A percentile compares a stretch with the other conserved stretches of the same genome.
Evolutionary conservation across 2,888 invertebrate genomes (phyloP).

Genomic region (Amblyjoppa proteus): DNA sequence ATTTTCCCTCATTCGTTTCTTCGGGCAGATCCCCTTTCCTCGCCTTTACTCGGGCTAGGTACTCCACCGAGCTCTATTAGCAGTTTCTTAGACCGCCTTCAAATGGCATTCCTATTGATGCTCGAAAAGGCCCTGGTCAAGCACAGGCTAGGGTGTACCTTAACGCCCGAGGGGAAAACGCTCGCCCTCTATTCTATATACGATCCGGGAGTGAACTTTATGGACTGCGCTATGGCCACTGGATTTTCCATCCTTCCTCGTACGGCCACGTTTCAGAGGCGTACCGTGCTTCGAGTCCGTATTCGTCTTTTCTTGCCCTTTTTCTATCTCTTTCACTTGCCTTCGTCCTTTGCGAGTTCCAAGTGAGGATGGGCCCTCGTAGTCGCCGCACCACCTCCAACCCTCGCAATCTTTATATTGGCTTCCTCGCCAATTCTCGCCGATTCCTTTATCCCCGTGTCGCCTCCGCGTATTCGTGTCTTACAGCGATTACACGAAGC

Average conservation of each 20-base stretch:
- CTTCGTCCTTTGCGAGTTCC: constrained; percentile 12
- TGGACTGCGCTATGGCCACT: constrained; percentile 80
- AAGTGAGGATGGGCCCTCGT: constrained; percentile 35
- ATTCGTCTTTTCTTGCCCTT: constrained; percentile 62
- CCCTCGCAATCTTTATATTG: constrained; percentile 70
- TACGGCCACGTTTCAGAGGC: constrained; percentile 38
- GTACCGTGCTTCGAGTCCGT: constrained; percentile 40
- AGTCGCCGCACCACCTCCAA: constrained; percentile 38
- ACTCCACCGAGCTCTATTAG: constrained; percentile 79
- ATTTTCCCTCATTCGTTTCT: constrained; percentile 62
- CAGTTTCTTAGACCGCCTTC: constrained; percentile 83
- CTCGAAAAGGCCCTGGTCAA: constrained; percentile 59
- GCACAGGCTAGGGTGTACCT: constrained; percentile 73
- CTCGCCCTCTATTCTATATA: constrained; percentile 56
- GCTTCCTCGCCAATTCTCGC: constrained; percentile 73
- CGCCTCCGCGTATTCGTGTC: constrained; percentile 73
- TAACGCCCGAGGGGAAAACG: constrained; percentile 76
- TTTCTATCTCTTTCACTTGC: constrained; percentile 63
- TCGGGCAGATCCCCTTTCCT: constrained; percentile 34
- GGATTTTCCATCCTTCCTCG: constrained; percentile 55
- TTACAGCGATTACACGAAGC: constrained; percentile 76
- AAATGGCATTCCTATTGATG: constrained; percentile 83
- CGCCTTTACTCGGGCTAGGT: constrained; percentile 35
- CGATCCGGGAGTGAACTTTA: constrained; percentile 78
- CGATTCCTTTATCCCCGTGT: constrained; percentile 78